phyloP scores from a whole-genome alignment of 2,797 vertebrate species.

The Falco concolor region DNA sequence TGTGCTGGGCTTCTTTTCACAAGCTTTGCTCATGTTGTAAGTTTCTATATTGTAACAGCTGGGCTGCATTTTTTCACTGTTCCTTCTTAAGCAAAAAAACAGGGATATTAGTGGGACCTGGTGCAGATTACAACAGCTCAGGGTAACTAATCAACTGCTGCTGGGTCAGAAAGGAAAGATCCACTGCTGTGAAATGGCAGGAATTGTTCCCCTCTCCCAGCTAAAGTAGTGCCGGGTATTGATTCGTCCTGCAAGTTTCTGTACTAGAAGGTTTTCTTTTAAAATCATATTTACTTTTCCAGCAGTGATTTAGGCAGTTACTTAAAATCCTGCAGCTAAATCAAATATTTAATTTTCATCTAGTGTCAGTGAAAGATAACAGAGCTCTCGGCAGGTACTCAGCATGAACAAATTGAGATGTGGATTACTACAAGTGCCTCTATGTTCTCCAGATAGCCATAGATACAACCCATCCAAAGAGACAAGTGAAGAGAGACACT shows the following conservation, averaged over 20 bases:
- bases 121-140: constrained; percentile 23
- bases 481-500: neutral
- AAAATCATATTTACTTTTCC: constrained; percentile 24
- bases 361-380: constrained; percentile 21
- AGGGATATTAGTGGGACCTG: neutral
- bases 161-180: constrained; percentile 12
- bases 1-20: neutral
- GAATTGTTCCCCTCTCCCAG: neutral
- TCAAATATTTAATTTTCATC: constrained; percentile 44
- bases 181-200: neutral
- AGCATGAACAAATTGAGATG: neutral
- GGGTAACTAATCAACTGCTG: constrained; percentile 18
- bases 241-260: constrained; percentile 5
- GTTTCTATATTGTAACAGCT: constrained; percentile 40
- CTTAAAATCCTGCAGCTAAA: constrained; percentile 37
- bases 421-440: neutral
- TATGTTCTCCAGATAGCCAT: neutral
- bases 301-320: constrained; percentile 9
- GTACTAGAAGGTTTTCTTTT: constrained; percentile 15
- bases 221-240: neutral
- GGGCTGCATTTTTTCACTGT: constrained; percentile 10
- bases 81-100: neutral
- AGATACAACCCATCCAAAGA: neutral
- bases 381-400: neutral
- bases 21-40: neutral